These are phyloP conservation scores for Phortica okadai DNA, from an alignment of 2,888 invertebrate genomes.

Conservation along the genomic window DNA sequence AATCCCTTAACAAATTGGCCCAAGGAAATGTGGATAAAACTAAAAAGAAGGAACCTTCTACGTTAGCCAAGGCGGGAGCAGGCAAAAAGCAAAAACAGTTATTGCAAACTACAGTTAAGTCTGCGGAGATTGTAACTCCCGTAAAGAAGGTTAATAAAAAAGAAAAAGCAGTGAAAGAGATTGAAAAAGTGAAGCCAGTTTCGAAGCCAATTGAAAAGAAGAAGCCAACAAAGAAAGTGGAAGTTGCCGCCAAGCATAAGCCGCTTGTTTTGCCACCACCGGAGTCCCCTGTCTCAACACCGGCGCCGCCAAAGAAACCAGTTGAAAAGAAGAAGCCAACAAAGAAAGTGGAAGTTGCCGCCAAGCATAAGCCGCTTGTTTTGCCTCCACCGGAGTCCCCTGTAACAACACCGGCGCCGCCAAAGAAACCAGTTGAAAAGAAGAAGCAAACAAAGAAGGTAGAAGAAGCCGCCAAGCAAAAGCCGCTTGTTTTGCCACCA, in stretches of 20 bases:
- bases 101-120: slow-evolving; percentile 31
- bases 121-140: neutral
- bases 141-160: slow-evolving; percentile 29
- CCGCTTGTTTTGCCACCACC: neutral
- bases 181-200: neutral
- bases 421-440: neutral
- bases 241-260: neutral
- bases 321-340: slow-evolving; percentile 41
- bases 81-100: slow-evolving; percentile 16
- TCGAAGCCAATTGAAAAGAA: slow-evolving; percentile 33
- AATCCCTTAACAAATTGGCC: slow-evolving; percentile 51
- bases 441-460: slow-evolving; percentile 43
- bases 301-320: slow-evolving; percentile 5
- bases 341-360: slow-evolving; percentile 31
- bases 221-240: slow-evolving; percentile 43
- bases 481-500: neutral
- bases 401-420: neutral
- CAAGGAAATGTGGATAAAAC: slow-evolving; percentile 36
- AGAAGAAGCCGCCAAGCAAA: neutral
- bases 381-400: slow-evolving; percentile 7
- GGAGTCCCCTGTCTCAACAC: neutral
- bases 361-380: neutral
- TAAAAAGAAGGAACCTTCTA: neutral
- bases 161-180: neutral
- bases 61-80: neutral